Percentiles rank a stretch among this genome's conserved stretches.
These are phyloP conservation scores for Malachius bipustulatus DNA, from an alignment of 2,888 invertebrate genomes.

Conservation along the genomic window DNA sequence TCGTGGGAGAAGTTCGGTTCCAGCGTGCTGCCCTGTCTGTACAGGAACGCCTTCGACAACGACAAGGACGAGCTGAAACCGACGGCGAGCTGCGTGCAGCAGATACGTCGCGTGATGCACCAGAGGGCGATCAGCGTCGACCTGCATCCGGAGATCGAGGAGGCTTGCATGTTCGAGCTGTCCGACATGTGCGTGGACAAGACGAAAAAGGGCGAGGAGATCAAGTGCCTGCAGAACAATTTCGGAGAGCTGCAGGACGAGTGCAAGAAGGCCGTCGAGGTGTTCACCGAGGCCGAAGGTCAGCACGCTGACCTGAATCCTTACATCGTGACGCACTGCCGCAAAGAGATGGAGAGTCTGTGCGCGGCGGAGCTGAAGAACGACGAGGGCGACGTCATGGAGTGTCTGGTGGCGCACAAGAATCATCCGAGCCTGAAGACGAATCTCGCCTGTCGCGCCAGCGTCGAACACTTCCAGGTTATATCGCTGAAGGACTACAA, in stretches of 20 bases:
- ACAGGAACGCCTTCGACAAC: conserved; percentile 50
- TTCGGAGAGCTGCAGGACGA: conserved; percentile 52
- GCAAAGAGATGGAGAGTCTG: conserved; percentile 62
- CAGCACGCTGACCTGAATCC: conserved; percentile 85
- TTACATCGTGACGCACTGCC: conserved; percentile 71
- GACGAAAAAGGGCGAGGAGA: conserved; percentile 82
- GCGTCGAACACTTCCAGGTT: conserved; percentile 94
- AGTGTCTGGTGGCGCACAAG: conserved; percentile 86
- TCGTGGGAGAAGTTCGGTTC: conserved; percentile 77
- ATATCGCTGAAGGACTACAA: conserved; percentile 86
- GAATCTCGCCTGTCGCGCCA: conserved; percentile 76
- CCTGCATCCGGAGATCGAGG: conserved; percentile 88
- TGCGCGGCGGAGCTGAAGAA: conserved; percentile 59
- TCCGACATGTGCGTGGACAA: conserved; percentile 72
- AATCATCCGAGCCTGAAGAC: conserved; percentile 70
- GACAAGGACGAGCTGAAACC: conserved; percentile 36
- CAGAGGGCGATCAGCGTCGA: conserved; percentile 87
- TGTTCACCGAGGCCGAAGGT: conserved; percentile 83
- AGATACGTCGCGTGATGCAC: conserved; percentile 85
- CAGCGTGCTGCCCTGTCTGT: conserved; percentile 82
- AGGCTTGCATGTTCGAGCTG: conserved; percentile 76
- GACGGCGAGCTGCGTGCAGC: conserved; percentile 52
- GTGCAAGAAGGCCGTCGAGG: conserved; percentile 67
- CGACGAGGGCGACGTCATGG: conserved; percentile 84
- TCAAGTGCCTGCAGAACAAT: conserved; percentile 82